A percentile compares a stretch with the other conserved stretches of the same genome.
Conservation (phyloP, 2,888 invertebrate species). For the Drosophila parthenogenetica region DNA sequence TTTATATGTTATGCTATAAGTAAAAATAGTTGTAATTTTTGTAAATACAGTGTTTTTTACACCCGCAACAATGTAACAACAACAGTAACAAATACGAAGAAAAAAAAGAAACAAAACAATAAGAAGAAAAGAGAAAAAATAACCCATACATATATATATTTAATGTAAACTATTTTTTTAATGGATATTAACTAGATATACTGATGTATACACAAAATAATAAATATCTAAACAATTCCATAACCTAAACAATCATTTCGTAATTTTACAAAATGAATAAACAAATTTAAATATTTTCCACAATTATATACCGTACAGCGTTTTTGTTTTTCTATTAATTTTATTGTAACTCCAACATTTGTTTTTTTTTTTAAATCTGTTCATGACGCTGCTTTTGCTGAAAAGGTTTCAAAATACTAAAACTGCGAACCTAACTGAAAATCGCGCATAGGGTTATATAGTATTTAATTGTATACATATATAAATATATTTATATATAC, state of each 20-base stretch:
- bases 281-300: conserved; percentile 45
- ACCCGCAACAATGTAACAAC: conserved; percentile 57
- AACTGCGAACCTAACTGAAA: conserved; percentile 51
- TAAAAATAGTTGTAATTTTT: conserved; percentile 70
- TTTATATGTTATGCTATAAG: conserved; percentile 74
- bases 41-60: conserved; percentile 79
- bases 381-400: conserved; percentile 46
- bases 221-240: conserved; percentile 67
- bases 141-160: conserved; percentile 45
- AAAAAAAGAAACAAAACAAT: conserved; percentile 5
- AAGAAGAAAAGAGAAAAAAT: conserved; percentile 21
- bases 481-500: conserved; percentile 41
- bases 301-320: conserved; percentile 56
- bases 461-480: conserved; percentile 22
- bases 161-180: conserved; percentile 71
- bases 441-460: conserved; percentile 56
- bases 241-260: conserved; percentile 29
- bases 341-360: conserved; percentile 16
- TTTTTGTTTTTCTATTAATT: conserved; percentile 50
- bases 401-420: conserved; percentile 55
- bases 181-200: conserved; percentile 65
- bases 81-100: conserved; percentile 45
- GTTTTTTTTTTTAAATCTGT: conserved; percentile 38
- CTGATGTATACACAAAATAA: conserved; percentile 60
- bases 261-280: conserved; percentile 26